phyloP scores from a whole-genome alignment of 2,888 invertebrate species.

The Microctonus hyperodae region DNA sequence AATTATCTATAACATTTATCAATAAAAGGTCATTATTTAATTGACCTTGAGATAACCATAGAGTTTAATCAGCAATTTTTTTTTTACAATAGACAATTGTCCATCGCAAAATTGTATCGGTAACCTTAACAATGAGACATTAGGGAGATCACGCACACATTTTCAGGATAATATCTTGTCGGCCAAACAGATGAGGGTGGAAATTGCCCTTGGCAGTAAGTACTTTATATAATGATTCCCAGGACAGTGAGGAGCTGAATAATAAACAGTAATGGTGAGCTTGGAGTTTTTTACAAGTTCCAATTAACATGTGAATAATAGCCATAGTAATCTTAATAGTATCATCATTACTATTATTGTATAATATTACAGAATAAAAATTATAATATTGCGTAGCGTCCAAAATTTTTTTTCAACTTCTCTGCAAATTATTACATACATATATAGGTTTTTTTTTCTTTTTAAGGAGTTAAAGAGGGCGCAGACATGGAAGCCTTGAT shows the following conservation, averaged over 20 bases:
- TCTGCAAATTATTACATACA: background rate
- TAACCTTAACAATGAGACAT: slow-evolving; percentile 1
- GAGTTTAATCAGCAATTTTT: background rate
- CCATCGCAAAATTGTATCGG: background rate
- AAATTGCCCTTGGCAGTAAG: background rate
- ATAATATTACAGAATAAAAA: background rate
- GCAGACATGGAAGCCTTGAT: background rate
- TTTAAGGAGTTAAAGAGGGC: background rate
- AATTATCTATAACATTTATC: too few species aligned
- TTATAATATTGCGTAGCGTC: background rate
- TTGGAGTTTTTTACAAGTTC: background rate
- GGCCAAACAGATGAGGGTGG: background rate
- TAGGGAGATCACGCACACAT: background rate
- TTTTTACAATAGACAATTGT: background rate
- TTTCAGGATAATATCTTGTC: background rate
- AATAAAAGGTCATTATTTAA: background rate
- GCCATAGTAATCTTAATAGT: background rate
- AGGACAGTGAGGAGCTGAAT: background rate
- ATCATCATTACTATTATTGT: too few species aligned
- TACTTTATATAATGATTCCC: background rate
- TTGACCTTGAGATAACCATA: background rate
- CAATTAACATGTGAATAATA: background rate
- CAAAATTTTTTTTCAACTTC: background rate
- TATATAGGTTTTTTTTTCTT: too few species aligned
- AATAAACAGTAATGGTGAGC: background rate